Percentiles rank a stretch among this genome's conserved stretches.
phyloP scores from a whole-genome alignment of 2,888 invertebrate genomes.

The Ferdinandea cuprea region DNA sequence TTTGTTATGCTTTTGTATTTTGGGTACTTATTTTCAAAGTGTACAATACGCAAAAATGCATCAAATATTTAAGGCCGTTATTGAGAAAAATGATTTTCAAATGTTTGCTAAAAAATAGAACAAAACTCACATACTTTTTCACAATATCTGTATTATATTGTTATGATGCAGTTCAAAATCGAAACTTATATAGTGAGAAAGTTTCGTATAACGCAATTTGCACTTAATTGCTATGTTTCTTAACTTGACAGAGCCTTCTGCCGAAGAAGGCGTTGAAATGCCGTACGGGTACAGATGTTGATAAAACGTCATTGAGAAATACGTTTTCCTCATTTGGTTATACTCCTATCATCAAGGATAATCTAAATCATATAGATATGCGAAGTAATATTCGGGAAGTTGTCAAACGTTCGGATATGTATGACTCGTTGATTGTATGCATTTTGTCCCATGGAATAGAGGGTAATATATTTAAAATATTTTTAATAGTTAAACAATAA shows the following conservation, averaged over 20 bases:
- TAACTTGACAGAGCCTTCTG: slow-evolving; percentile 75
- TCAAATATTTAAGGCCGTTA: too few species aligned
- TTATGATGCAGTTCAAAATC: too few species aligned
- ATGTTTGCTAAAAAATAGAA: too few species aligned
- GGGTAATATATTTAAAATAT: slow-evolving; percentile 72
- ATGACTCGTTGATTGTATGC: slow-evolving; percentile 81
- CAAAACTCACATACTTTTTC: too few species aligned
- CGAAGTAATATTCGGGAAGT: slow-evolving; percentile 77
- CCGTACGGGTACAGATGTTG: slow-evolving; percentile 80
- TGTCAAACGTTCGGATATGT: slow-evolving; percentile 77
- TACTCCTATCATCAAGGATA: slow-evolving; percentile 75
- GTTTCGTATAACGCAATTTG: background rate
- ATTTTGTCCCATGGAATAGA: slow-evolving; percentile 81
- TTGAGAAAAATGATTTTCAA: too few species aligned
- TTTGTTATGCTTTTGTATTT: too few species aligned
- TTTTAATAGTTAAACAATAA: too few species aligned
- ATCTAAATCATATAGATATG: slow-evolving; percentile 79
- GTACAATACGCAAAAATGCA: too few species aligned
- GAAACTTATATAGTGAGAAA: too few species aligned
- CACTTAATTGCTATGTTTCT: background rate
- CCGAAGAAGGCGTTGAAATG: slow-evolving; percentile 72
- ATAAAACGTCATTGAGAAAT: slow-evolving; percentile 76
- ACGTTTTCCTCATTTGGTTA: slow-evolving; percentile 80
- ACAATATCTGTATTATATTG: too few species aligned
- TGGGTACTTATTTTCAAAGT: too few species aligned